A percentile compares a stretch with the other conserved stretches of the same genome.
phyloP scores from a whole-genome alignment of 2,888 invertebrate genomes.

The Loripinus fragilis region DNA sequence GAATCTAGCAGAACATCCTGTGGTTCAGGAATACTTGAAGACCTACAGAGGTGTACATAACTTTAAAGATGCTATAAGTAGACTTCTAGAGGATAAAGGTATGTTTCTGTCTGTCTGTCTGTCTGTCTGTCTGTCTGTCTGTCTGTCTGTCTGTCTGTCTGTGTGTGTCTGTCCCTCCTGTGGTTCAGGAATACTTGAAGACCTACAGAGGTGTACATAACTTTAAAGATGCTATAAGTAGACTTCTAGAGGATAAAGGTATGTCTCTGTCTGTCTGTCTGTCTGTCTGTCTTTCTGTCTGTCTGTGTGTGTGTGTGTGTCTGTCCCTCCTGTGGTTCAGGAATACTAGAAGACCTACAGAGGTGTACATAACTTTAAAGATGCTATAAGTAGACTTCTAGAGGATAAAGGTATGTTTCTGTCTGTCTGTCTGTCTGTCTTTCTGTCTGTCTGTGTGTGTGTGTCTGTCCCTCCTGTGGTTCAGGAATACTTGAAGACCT shows the following conservation, averaged over 20 bases:
- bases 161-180: constrained; percentile 71
- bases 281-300: too few species aligned
- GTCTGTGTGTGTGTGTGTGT: background rate
- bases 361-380: constrained; percentile 76
- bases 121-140: constrained; percentile 2
- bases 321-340: constrained; percentile 74
- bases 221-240: constrained; percentile 77
- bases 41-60: constrained; percentile 72
- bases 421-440: background rate
- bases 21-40: constrained; percentile 76
- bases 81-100: constrained; percentile 79
- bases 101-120: constrained; percentile 70
- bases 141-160: too few species aligned
- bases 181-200: constrained; percentile 76
- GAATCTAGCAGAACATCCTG: constrained; percentile 71
- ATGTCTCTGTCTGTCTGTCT: constrained; percentile 3
- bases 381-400: constrained; percentile 72
- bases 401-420: constrained; percentile 77
- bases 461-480: constrained; percentile 69
- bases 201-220: constrained; percentile 72
- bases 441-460: background rate
- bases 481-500: constrained; percentile 75
- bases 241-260: constrained; percentile 79
- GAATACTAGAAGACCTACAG: constrained; percentile 77
- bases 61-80: constrained; percentile 77